Evolutionary conservation across 1,140 invertebrate species (phyloP).

Genomic region (Procambarus virginalis): DNA sequence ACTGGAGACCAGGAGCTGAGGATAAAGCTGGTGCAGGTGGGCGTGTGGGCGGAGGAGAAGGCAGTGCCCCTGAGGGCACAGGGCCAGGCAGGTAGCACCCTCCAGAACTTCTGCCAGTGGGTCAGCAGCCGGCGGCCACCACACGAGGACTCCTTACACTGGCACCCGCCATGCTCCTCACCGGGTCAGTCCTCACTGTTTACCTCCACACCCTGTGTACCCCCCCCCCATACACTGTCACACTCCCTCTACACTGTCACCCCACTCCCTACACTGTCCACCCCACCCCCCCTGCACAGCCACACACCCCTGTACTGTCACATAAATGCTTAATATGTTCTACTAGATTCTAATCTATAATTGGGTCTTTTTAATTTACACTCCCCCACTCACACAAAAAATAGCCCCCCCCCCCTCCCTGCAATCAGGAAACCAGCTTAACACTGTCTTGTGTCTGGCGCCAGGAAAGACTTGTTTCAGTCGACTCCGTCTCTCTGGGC

Average conservation of each 20-base stretch:
- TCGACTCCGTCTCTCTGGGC: constrained; percentile 32
- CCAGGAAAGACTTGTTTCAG: constrained; percentile 50
- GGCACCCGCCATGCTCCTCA: constrained; percentile 51
- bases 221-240: neutral
- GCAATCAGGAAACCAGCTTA: neutral
- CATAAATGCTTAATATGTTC: too few relatives aligned
- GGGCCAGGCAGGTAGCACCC: constrained; percentile 7
- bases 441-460: too few relatives aligned
- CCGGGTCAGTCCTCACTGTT: constrained; percentile 22
- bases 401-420: neutral
- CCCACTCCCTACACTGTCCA: too few relatives aligned
- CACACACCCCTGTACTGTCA: neutral
- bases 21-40: constrained; percentile 41
- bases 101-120: constrained; percentile 45
- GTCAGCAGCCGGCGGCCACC: constrained; percentile 9
- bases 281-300: neutral
- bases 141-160: constrained; percentile 1
- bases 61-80: constrained; percentile 7
- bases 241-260: neutral
- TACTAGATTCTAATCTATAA: too few relatives aligned
- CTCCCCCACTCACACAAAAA: neutral
- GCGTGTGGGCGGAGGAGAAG: constrained; percentile 37
- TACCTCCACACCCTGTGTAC: too few relatives aligned
- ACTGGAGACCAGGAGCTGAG: neutral
- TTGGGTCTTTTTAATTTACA: neutral